Evolutionary conservation across 2,113 vertebrate species (phyloP), one percentile per base, ranked within the genome.

Genomic region (Capreolus pygargus): DNA sequence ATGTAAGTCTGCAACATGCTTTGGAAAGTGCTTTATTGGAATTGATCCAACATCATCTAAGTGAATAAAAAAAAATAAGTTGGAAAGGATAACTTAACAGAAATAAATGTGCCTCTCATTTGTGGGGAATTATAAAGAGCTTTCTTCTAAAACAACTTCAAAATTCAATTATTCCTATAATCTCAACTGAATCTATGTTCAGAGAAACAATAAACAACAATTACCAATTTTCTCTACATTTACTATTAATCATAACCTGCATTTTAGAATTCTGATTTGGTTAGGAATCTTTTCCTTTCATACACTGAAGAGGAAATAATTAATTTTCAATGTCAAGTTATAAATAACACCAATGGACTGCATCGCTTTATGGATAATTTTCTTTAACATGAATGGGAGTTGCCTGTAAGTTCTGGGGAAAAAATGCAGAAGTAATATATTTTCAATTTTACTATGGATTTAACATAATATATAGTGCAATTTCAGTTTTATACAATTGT

Each of bases 1-100:
- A 98, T 99, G 99, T 97, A 99, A 99, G 89, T 99, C 99, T 86
- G 98, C 98, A 94, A 99, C 99, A 88, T 99, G 99, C 98, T 99
- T 99, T 95, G 99, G 99, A 98, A 99, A 99, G 97, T 99, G 99
- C 97, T 99, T 99, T 98, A 99, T 98, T 92, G 99, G 98, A 97
- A 99, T 99, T 97, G 99, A 97, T 93, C 99, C 98, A 96, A 99
- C 98, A 92, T 99, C 99, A 97, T 99, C 99, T 99, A 98, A 86
- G 91, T 94, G 78, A 94, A 96, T 94, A 95, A 97, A 97, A 45
- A 92, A 93, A 84, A 97, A 36, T 91, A 16, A 17, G 94, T 98
- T 95, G 97, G 98, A 94, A 98, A 98, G 33, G 81, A 97, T 81
- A 95, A 57, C n/a, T 94, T 15, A 95, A 94, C 86, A 97, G 74